A percentile compares a stretch with the other conserved stretches of the same genome.
phyloP scores from a whole-genome alignment of 1,140 invertebrate genomes.

The Plectrocnemia conspersa region DNA sequence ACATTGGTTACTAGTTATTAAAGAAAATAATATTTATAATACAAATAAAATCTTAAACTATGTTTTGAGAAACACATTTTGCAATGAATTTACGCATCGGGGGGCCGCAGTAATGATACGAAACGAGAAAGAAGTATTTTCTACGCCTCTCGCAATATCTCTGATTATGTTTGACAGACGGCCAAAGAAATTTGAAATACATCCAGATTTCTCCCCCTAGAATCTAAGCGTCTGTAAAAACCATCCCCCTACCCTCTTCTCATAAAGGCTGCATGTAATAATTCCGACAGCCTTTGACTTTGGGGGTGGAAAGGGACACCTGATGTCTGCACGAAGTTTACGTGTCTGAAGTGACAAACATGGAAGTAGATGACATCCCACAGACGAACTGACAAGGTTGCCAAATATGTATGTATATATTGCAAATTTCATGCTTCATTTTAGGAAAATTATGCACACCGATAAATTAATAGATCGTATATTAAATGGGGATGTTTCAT shows the following conservation, averaged over 20 bases:
- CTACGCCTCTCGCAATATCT: constrained; percentile 27
- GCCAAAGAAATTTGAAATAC: constrained; percentile 25
- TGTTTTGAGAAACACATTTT: constrained; percentile 4
- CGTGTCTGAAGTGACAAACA: constrained; percentile 26
- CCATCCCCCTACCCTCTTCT: not conserved
- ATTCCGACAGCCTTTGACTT: not conserved
- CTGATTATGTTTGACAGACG: constrained; percentile 33
- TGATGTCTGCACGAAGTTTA: constrained; percentile 25
- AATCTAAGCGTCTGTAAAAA: not conserved
- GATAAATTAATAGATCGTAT: too few relatives aligned
- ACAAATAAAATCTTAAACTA: too few relatives aligned
- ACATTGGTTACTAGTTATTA: too few relatives aligned
- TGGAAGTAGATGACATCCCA: constrained; percentile 23
- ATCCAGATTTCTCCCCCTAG: constrained; percentile 20
- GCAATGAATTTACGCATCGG: not conserved
- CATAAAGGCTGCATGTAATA: not conserved
- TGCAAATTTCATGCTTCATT: too few relatives aligned
- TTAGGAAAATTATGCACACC: too few relatives aligned
- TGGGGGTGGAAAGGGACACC: constrained; percentile 6
- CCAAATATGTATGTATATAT: too few relatives aligned
- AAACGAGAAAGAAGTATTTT: constrained; percentile 11
- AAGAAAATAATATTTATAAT: too few relatives aligned
- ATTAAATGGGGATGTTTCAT: too few relatives aligned
- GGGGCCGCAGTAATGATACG: constrained; percentile 19
- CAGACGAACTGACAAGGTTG: too few relatives aligned